Percentiles rank a stretch among this genome's conserved stretches.
Evolutionary conservation across 2,113 vertebrate genomes (phyloP).

Genomic region (Ciconia stormi): DNA sequence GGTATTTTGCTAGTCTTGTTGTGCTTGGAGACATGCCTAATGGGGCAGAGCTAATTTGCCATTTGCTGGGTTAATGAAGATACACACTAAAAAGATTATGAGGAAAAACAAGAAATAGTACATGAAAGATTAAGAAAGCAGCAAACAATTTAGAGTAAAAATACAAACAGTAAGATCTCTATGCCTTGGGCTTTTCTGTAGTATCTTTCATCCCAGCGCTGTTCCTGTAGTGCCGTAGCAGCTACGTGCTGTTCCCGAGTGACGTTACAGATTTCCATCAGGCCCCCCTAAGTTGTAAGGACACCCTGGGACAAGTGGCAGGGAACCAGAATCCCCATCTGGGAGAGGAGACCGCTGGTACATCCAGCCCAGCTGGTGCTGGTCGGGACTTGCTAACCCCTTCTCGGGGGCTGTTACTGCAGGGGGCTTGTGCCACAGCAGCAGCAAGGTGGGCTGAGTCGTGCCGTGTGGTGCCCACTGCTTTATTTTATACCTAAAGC

Average conservation of each 20-base stretch:
- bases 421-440: accelerated
- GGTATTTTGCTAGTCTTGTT: background rate
- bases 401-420: background rate
- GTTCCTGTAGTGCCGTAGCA: background rate
- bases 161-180: background rate
- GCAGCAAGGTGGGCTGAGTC: background rate
- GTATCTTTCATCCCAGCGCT: background rate
- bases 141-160: background rate
- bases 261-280: background rate
- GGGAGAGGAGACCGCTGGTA: background rate
- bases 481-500: background rate
- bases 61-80: slow-evolving; percentile 23
- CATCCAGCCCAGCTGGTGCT: accelerated
- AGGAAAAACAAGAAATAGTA: background rate
- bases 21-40: background rate
- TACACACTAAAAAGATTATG: background rate
- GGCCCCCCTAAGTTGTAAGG: background rate
- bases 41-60: slow-evolving; percentile 8
- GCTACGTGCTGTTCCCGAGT: background rate
- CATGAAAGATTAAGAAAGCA: background rate
- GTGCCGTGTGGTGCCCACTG: background rate
- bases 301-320: background rate
- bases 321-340: background rate
- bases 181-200: background rate
- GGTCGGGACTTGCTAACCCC: background rate